Conservation (phyloP, 1,140 invertebrate genomes). For the Apis mellifera region DNA sequence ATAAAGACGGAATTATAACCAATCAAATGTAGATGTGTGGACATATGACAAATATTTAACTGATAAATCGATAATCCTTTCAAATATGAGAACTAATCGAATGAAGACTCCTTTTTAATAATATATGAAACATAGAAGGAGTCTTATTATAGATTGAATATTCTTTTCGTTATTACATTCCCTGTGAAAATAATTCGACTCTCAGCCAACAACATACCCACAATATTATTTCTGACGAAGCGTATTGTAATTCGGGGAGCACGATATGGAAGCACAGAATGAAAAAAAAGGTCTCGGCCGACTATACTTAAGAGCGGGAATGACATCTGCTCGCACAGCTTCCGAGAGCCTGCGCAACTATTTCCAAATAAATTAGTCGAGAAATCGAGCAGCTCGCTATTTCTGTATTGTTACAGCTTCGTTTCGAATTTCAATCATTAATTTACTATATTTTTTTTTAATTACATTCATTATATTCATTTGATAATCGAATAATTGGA, state of each 20-base stretch:
- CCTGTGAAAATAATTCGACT: background rate
- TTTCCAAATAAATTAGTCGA: constrained; percentile 16
- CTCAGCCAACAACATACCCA: background rate
- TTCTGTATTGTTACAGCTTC: background rate
- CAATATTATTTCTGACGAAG: constrained; percentile 27
- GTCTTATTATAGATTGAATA: background rate
- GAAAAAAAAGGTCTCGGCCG: background rate
- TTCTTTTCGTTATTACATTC: no score
- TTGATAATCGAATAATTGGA: background rate
- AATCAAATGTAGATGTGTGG: constrained; percentile 5
- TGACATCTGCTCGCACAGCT: constrained; percentile 30
- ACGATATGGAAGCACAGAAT: no score
- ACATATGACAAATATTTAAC: constrained; percentile 19
- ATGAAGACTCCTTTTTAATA: constrained; percentile 17
- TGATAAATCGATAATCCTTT: constrained; percentile 53
- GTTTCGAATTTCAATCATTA: background rate
- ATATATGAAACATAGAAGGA: background rate
- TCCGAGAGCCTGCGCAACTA: constrained; percentile 25
- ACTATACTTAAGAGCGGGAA: constrained; percentile 29
- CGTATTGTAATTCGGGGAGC: constrained; percentile 3
- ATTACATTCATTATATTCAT: background rate
- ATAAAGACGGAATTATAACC: background rate
- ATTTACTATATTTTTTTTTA: no score
- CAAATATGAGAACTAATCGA: constrained; percentile 41
- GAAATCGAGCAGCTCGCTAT: background rate